Conservation (phyloP, 2,888 invertebrate species). For the Pecten maximus region DNA sequence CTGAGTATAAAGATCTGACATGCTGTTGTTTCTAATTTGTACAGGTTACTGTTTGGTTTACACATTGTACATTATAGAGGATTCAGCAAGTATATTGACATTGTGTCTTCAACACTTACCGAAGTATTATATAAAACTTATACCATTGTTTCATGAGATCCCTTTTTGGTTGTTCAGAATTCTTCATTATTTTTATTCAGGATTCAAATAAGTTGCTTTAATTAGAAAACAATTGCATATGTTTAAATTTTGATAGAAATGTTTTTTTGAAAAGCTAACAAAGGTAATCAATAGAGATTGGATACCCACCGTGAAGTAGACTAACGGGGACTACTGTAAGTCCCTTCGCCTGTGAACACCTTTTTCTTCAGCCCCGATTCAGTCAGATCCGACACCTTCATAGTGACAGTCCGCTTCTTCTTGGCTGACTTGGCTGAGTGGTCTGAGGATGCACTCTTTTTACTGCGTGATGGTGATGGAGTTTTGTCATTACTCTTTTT, state of each 20-base stretch:
- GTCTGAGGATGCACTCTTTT: slow-evolving; percentile 21
- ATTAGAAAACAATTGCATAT: background rate
- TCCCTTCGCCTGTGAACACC: slow-evolving; percentile 77
- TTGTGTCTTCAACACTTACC: no score
- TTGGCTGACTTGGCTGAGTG: slow-evolving; percentile 46
- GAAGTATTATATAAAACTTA: no score
- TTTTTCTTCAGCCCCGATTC: slow-evolving; percentile 72
- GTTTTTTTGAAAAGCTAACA: no score
- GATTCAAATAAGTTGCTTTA: background rate
- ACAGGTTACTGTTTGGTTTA: no score
- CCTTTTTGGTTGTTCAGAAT: no score
- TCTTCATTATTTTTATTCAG: background rate
- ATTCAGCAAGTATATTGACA: no score
- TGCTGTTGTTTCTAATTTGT: no score
- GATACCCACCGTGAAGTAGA: slow-evolving; percentile 71
- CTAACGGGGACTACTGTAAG: slow-evolving; percentile 74
- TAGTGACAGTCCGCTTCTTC: slow-evolving; percentile 61
- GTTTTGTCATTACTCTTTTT: slow-evolving; percentile 52
- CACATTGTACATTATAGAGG: no score
- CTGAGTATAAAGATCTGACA: no score
- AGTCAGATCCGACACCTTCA: slow-evolving; percentile 68
- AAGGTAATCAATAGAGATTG: background rate
- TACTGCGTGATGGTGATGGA: background rate
- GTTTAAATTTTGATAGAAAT: background rate
- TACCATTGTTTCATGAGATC: no score